Evolutionary conservation across 1,140 invertebrate species (phyloP), one percentile per base, ranked within the genome.

Genomic region (Drosophila bifasciata): DNA sequence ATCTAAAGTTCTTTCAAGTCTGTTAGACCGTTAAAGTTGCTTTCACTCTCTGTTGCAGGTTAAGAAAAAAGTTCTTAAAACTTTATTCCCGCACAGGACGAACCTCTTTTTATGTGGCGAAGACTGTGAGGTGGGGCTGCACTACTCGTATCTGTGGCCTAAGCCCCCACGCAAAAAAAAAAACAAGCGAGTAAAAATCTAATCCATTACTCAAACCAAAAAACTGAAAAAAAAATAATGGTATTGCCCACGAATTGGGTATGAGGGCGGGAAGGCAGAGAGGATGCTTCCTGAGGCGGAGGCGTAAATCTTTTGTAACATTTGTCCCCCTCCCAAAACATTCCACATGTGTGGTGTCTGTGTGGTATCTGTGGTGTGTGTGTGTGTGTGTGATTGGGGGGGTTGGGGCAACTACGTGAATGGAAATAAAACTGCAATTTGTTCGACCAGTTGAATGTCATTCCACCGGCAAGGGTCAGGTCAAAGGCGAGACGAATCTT

Each of bases 161-260:
- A n/a, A 13, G 32, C 9, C 28, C 28, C 28, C n/a, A n/a, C n/a
- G n/a, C n/a, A 36, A 55, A 45, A 32, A 79, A 36, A 55, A 50
- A 32, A 79, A 85, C 81, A 77, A 85, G 80, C 74, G 69, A 74
- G 80, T 85, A 85, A 86, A 86, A 85, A 85, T 85, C 81, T 85
- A 85, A 85, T 85, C 80, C 80, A 85, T 85, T 85, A 85, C 80
- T 85, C 80, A 85, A 86, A 85, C 80, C 80, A 74, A 60, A 59
- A 85, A 80, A 61, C 49, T 59, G 61, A 64, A 72, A 78, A 21
- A 21, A 13, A 79, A 76, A 67, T 79, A 84, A 84, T 76, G 79
- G 70, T 49, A 53, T 58, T 36, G 60, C 68, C 55, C 36, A 61
- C 19, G 28, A 36, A 39, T 32, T 32, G 46, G 17, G 43, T 3